phyloP scores from a whole-genome alignment of 92 coral and sea anemone species.

The Plumapathes pennacea region DNA sequence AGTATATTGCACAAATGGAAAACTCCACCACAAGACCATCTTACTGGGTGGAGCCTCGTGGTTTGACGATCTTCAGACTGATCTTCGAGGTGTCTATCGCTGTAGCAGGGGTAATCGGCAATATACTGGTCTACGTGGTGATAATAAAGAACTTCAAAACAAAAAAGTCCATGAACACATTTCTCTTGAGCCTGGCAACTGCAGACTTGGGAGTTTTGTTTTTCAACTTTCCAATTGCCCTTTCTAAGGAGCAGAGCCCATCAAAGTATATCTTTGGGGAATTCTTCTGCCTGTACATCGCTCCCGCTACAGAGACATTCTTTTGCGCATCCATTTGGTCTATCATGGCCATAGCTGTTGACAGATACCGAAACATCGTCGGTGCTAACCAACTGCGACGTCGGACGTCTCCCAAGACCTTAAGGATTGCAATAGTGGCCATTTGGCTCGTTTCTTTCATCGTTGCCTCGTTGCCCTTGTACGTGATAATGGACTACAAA shows the following conservation, averaged over 20 bases:
- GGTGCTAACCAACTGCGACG: neutral
- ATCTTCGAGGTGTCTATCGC: conserved; percentile 46
- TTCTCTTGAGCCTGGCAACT: conserved; percentile 9
- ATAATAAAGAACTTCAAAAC: too few species aligned
- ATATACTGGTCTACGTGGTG: conserved; percentile 52
- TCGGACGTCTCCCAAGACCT: too few species aligned
- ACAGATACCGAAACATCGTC: conserved; percentile 16
- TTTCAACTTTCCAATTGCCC: neutral
- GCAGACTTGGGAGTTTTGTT: conserved; percentile 26
- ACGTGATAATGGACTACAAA: too few species aligned
- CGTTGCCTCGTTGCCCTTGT: neutral
- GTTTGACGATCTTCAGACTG: conserved; percentile 37
- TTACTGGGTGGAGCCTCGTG: conserved; percentile 33
- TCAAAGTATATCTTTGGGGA: neutral
- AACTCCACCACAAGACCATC: conserved; percentile 6
- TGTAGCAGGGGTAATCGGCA: conserved; percentile 63
- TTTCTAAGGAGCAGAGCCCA: neutral
- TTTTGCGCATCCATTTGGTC: conserved; percentile 20
- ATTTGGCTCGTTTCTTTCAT: conserved; percentile 17
- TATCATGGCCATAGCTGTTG: conserved; percentile 22
- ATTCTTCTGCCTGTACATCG: conserved; percentile 5
- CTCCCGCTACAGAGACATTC: conserved; percentile 4
- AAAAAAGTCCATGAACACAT: conserved; percentile 8
- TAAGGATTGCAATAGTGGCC: neutral
- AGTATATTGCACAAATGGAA: too few species aligned